Base-by-base conservation (phyloP, 2,888 invertebrate species). In the Plemyria rubiginata region DNA sequence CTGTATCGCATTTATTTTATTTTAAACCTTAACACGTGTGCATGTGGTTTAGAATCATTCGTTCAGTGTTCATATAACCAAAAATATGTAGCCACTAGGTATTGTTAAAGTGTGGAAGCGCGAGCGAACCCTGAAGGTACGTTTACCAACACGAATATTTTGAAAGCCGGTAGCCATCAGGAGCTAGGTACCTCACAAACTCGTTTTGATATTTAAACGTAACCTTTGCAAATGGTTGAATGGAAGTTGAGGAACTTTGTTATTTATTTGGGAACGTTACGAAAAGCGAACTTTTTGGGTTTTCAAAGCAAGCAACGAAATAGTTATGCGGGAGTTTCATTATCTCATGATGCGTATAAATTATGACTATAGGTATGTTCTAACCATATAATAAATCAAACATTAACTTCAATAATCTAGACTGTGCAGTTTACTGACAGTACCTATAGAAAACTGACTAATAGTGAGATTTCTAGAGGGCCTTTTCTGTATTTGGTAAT, bases 71-170 rank as follows among this genome's bases (percentile, higher is more conserved):
- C 70, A 58, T 63, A 55, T 60, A 56, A 55, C n/a, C 53, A 50
- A 52, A 64, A 64, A 56, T 60, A 50, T 54, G 53, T 32, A 22
- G 22, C 2, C 22, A 22, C 1, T 22, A n/a, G n/a, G 53, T 40
- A 67, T 68, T 67, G 67, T 62, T 66, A 62, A 68, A 62, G 62
- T 65, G 70, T 60, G 68, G 65, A 68, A 73, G 72, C 74, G 76
- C 74, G 74, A 66, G 74, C 71, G 70, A 68, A 67, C 70, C 80
- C 76, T 46, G 57, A 32, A 77, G 82, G 77, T 71, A 75, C 71
- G 67, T 73, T 82, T 84, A 78, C 71, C 67, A 66, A 71, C 84
- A 82, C 78, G 81, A 78, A 79, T 66, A 70, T 73, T 71, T 67
- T 65, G 67, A 67, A 59, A 69, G 66, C 48, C 68, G 59, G 70